Conservation (phyloP, 30 jellyfish, hydroid and myxozoan species). For the Aurelia aurita complex sp. Pacific region DNA sequence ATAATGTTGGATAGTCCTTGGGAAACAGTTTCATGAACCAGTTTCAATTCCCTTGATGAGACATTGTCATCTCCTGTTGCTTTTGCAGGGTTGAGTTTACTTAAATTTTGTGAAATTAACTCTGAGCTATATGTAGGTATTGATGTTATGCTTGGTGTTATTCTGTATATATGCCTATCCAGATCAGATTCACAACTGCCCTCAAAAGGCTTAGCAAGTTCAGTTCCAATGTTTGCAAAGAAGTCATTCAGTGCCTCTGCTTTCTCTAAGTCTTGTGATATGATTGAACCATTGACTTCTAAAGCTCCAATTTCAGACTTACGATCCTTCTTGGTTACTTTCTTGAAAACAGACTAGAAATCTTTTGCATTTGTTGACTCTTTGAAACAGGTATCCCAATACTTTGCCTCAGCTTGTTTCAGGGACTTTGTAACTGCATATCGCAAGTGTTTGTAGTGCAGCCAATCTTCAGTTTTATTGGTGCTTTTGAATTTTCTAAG, state of each 20-base stretch:
- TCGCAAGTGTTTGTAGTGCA: slow-evolving; percentile 7
- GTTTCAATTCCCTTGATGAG: background rate
- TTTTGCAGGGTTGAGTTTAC: slow-evolving; percentile 3
- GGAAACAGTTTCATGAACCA: no score
- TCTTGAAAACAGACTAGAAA: slow-evolving; percentile 41
- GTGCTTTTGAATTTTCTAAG: background rate
- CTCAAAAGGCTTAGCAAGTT: slow-evolving; percentile 25
- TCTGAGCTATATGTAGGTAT: slow-evolving; percentile 12
- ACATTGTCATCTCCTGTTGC: slow-evolving; percentile 5
- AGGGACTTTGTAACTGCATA: slow-evolving; percentile 6
- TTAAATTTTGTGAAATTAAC: background rate
- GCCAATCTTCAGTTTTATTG: slow-evolving; percentile 4
- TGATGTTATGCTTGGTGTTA: slow-evolving; percentile 15
- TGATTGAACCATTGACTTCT: slow-evolving; percentile 22
- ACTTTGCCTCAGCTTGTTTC: slow-evolving; percentile 39
- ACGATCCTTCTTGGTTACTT: slow-evolving; percentile 10
- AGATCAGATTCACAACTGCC: slow-evolving; percentile 16
- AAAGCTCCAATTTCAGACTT: slow-evolving; percentile 34
- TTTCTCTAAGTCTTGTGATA: slow-evolving; percentile 24
- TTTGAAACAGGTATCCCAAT: slow-evolving; percentile 22
- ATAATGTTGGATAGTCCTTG: background rate
- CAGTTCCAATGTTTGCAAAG: slow-evolving; percentile 52
- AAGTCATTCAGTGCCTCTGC: slow-evolving; percentile 29
- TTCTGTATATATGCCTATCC: slow-evolving; percentile 23
- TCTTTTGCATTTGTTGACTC: slow-evolving; percentile 30